Evolutionary conservation across 1,140 invertebrate genomes (phyloP), one percentile per base, ranked within the genome.

Genomic region (Antheraea pernyi): DNA sequence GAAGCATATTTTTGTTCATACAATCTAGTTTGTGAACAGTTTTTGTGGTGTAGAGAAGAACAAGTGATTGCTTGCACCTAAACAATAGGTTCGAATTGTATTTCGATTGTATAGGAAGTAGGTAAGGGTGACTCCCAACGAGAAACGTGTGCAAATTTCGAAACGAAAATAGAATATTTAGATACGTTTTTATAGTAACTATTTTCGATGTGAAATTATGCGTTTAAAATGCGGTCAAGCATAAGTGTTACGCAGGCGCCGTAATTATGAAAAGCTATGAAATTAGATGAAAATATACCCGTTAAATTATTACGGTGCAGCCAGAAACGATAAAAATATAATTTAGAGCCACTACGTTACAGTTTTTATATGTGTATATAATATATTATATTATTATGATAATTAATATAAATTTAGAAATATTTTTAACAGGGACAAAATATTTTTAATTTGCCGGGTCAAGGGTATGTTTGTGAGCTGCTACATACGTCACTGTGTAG

Each of bases 201-300:
- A 53, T 53, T 53, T 53, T 53, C 13, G 46, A 53, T 53, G 46
- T 53, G 46, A 53, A 53, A 53, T 53, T 53, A 53, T 53, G 46
- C 46, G 46, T 53, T n/a, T 53, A 16, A 53, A 53, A 53, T 53
- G 46, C 46, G 46, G 46, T 53, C 46, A 53, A 53, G 46, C 46
- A n/a, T 53, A 53, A 53, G 46, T 53, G 16, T 53, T 53, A 53
- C 46, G 46, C 46, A 53, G 46, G 46, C 46, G 46, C 46, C 46
- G 46, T 53, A 53, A 53, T 53, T 53, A 53, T 53, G 16, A 53
- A 53, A 53, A 16, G 46, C 46, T 53, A n/a, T 53, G 46, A 53
- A 53, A 53, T 53, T 53, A 53, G 46, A 53, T 53, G 46, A 53
- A 53, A 16, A 53, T 53, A 53, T 53, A 13, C 46, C 46, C 46